These are phyloP conservation scores for Hetaerina titia DNA, from an alignment of 2,888 invertebrate genomes.

Conservation along the genomic window DNA sequence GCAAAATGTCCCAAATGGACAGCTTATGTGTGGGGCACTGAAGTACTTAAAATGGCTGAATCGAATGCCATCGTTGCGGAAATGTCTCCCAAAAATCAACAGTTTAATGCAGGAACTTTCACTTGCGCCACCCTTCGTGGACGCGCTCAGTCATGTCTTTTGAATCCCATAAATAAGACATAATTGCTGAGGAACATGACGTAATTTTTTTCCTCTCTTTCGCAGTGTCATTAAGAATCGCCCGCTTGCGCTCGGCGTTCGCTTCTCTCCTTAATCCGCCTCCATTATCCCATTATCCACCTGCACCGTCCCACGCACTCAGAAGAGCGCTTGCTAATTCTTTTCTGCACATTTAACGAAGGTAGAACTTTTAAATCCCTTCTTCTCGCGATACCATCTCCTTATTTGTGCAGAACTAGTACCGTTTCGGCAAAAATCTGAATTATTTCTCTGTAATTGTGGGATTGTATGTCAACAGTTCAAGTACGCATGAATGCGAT, in stretches of 20 bases:
- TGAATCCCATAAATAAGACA: background rate
- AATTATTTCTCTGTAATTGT: too few relatives aligned
- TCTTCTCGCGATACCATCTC: background rate
- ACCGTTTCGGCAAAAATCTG: too few relatives aligned
- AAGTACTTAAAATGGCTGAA: too few relatives aligned
- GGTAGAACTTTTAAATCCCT: background rate
- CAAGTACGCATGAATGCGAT: too few relatives aligned
- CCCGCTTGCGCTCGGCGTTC: background rate
- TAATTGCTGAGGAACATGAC: background rate
- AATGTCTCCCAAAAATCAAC: background rate
- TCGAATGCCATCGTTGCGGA: background rate
- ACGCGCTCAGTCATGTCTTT: background rate
- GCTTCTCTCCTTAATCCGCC: background rate
- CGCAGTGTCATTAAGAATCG: slow-evolving; percentile 35
- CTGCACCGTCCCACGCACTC: slow-evolving; percentile 5
- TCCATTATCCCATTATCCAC: slow-evolving; percentile 20
- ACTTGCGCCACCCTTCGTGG: background rate
- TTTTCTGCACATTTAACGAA: too few relatives aligned
- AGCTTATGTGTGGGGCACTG: too few relatives aligned
- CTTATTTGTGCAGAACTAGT: background rate
- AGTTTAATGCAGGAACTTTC: background rate
- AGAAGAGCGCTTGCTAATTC: too few relatives aligned
- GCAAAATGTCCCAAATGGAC: background rate
- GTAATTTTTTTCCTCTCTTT: background rate
- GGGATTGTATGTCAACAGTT: too few relatives aligned